Evolutionary conservation across 2,888 invertebrate species (phyloP), one percentile per base, ranked within the genome.

Genomic region (Kryphioiulus occultus): DNA sequence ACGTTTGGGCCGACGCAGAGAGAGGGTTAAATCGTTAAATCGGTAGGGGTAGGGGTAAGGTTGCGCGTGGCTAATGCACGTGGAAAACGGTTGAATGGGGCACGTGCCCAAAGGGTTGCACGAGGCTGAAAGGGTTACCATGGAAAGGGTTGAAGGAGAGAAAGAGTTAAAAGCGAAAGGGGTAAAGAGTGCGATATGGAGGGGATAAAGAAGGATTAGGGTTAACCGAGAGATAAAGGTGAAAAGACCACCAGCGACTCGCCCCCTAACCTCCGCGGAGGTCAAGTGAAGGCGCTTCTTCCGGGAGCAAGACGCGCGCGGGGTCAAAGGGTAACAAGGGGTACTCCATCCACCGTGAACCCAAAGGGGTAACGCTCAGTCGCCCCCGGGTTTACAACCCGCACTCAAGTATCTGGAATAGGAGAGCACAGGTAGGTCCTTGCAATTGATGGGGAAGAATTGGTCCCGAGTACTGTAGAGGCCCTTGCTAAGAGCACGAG

Each of bases 221-320:
- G 68, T 68, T 68, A 68, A 68, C 68, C 68, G 68, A 68, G 68
- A 68, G 68, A 68, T 68, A 68, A 68, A 68, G 68, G 68, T 68
- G 68, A 68, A 68, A 68, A 68, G 68, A 68, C 68, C 68, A 68
- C 68, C 68, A 68, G 68, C 26, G 68, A 53, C 19, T 53, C n/a
- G n/a, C 53, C 53, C 47, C n/a, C 53, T 53, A n/a, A 68, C 68
- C 22, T 68, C 68, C 12, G 22, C 22, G 26, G 26, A 68, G 68
- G 68, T 68, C 68, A 68, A 68, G 68, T 68, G 68, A 68, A 68
- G 22, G 68, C 68, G 68, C 68, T 68, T 68, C 68, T 68, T 68
- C 68, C 68, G 26, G 68, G 68, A 22, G 68, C 68, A 68, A 26
- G 68, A 68, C 68, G 68, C 68, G 68, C 68, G 68, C 26, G 26